Evolutionary conservation across 30 jellyfish, hydroid and myxozoan genomes (phyloP).

Genomic region (Hydractinia echinata): DNA sequence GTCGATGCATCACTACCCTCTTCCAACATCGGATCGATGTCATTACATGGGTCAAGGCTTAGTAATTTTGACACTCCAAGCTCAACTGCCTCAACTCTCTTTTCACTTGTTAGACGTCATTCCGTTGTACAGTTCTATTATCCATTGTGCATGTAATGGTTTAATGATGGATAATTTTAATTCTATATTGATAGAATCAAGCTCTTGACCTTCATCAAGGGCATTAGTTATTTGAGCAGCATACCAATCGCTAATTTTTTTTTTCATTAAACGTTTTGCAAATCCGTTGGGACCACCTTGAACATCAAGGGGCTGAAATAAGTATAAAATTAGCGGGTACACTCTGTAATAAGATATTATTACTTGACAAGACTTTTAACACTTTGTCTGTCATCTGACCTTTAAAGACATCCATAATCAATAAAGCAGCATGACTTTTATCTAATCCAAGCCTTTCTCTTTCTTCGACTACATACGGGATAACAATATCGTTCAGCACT

Average conservation of each 20-base stretch:
- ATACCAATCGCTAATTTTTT: slow-evolving; percentile 37
- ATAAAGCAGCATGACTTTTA: too few relatives aligned
- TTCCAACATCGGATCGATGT: too few relatives aligned
- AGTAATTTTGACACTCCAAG: too few relatives aligned
- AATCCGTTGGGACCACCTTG: slow-evolving; percentile 34
- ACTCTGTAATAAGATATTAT: slow-evolving; percentile 20
- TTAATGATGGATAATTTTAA: slow-evolving; percentile 24
- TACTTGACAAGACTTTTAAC: slow-evolving; percentile 3
- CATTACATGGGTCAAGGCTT: too few relatives aligned
- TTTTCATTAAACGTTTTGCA: slow-evolving; percentile 37
- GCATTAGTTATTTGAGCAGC: slow-evolving; percentile 29
- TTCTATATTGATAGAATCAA: slow-evolving; percentile 14
- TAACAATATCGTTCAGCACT: too few relatives aligned
- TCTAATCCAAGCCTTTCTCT: too few relatives aligned
- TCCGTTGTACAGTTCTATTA: slow-evolving; percentile 26
- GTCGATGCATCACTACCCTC: too few relatives aligned
- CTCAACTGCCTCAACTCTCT: too few relatives aligned
- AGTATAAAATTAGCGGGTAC: slow-evolving; percentile 37
- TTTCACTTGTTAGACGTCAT: too few relatives aligned
- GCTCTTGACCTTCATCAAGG: slow-evolving; percentile 27
- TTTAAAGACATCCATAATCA: too few relatives aligned
- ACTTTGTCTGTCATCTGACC: too few relatives aligned
- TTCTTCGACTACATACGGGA: too few relatives aligned
- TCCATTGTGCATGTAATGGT: slow-evolving; percentile 48
- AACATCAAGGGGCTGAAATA: slow-evolving; percentile 47